Conservation (phyloP, 1,140 invertebrate species). For the Eriosoma lanigerum region DNA sequence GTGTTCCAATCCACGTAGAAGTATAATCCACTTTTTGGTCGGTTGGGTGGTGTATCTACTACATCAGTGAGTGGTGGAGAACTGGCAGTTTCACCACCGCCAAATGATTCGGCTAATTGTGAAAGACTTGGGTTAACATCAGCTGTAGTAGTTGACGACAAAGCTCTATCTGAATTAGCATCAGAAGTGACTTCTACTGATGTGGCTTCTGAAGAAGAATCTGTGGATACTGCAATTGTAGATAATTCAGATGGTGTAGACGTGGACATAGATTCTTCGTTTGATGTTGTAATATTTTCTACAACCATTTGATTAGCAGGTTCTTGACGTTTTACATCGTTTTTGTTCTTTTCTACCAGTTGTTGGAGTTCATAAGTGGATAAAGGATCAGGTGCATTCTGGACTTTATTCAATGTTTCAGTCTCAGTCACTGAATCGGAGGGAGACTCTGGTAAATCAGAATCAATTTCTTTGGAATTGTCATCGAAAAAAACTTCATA, state of each 20-base stretch:
- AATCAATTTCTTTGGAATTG: conserved; percentile 20
- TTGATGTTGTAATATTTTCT: not conserved
- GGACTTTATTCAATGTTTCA: conserved; percentile 7
- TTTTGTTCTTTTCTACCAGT: conserved; percentile 58
- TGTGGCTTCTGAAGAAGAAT: conserved; percentile 18
- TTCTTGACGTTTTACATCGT: conserved; percentile 60
- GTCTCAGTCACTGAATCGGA: not conserved
- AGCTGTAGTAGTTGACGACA: not conserved
- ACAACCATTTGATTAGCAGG: conserved; percentile 53
- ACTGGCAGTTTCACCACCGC: conserved; percentile 63
- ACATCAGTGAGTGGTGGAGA: conserved; percentile 63
- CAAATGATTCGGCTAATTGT: conserved; percentile 78
- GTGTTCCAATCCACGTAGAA: conserved; percentile 82
- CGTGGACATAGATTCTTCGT: not conserved
- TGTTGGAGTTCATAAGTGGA: conserved; percentile 59
- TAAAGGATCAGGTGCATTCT: conserved; percentile 59
- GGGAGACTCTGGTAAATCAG: not conserved
- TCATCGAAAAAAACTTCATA: conserved; percentile 47
- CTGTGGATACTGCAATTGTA: not conserved
- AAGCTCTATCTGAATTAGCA: not conserved
- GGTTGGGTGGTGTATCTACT: conserved; percentile 60
- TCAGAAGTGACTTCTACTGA: conserved; percentile 56
- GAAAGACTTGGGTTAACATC: conserved; percentile 60
- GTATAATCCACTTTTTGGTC: conserved; percentile 69
- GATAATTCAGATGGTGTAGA: conserved; percentile 51